Evolutionary conservation across 2,888 invertebrate species (phyloP).

Genomic region (Endotricha flammealis): DNA sequence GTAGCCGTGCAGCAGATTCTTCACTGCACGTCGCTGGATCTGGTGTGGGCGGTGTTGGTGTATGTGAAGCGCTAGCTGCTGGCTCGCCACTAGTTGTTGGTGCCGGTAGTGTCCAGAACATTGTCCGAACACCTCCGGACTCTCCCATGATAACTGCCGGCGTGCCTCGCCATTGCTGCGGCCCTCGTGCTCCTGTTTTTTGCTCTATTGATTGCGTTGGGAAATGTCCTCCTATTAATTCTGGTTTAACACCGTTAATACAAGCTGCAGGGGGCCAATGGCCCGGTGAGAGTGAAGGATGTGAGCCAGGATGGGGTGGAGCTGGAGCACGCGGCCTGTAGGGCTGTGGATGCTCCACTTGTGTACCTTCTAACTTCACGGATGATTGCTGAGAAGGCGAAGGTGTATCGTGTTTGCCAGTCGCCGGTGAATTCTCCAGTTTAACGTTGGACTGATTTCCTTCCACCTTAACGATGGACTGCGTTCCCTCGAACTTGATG

Average conservation of each 20-base stretch:
- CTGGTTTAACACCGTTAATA: slow-evolving; percentile 89
- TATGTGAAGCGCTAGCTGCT: slow-evolving; percentile 72
- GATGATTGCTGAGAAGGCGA: slow-evolving; percentile 55
- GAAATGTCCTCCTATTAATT: slow-evolving; percentile 83
- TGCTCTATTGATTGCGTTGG: slow-evolving; percentile 66
- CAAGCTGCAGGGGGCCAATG: slow-evolving; percentile 80
- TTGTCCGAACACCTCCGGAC: slow-evolving; percentile 89
- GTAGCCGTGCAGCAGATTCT: slow-evolving; percentile 82
- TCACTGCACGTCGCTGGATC: slow-evolving; percentile 75
- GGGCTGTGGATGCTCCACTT: slow-evolving; percentile 47
- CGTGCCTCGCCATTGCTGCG: slow-evolving; percentile 79
- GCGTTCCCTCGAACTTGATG: slow-evolving; percentile 78
- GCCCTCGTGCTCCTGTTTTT: slow-evolving; percentile 56
- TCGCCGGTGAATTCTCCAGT: slow-evolving; percentile 45
- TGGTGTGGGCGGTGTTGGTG: slow-evolving; percentile 74
- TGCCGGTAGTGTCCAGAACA: slow-evolving; percentile 82
- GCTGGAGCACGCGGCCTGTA: slow-evolving; percentile 60
- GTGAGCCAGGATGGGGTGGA: slow-evolving; percentile 65
- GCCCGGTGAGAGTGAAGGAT: slow-evolving; percentile 52
- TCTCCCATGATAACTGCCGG: slow-evolving; percentile 96
- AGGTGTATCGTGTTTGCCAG: slow-evolving; percentile 48
- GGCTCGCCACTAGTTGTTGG: slow-evolving; percentile 73
- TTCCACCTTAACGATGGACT: slow-evolving; percentile 51
- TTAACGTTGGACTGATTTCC: slow-evolving; percentile 62
- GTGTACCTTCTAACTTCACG: slow-evolving; percentile 64